Evolutionary conservation across 2,888 invertebrate genomes (phyloP), one percentile per base, ranked within the genome.

Genomic region (Trissolcus japonicus): DNA sequence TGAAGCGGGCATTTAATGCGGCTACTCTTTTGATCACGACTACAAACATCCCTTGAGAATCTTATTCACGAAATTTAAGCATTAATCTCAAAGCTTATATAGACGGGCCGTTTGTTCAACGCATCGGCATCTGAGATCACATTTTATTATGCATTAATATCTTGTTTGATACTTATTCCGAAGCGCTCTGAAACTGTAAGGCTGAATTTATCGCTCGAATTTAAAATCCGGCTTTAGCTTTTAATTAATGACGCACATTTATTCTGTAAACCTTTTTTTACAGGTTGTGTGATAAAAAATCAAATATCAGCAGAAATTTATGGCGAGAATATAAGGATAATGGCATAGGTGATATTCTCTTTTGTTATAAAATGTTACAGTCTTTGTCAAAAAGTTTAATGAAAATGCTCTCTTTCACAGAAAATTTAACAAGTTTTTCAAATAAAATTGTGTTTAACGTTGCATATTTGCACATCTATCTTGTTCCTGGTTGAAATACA

Each of bases 401-500:
- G 11, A 35, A 35, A 35, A 35, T 9, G 9, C 35, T 35, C 11
- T 2, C 35, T 35, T 11, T 35, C 11, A 11, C 7, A 35, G 46
- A 46, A 46, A 16, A 14, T 46, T 46, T 16, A 46, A 46, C 46
- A 51, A 19, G 4, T 51, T 51, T 51, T 19, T 19, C 19, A 19
- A 16, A 13, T 51, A 17, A 16, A 46, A 46, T 46, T 16, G 46
- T 46, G 57, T 62, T 51, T 43, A 59, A 43, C 59, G 54, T 61
- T 57, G 55, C 55, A 61, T 60, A 73, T 59, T 72, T 48, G 51
- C 65, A 40, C 56, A 62, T 71, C 56, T 21, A 50, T 65, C 72
- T 72, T 65, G 53, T 65, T 72, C 46, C 48, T 61, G 56, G 56
- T 55, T 73, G 72, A 73, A 66, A 66, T 60, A 73, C 73, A 73